Base-by-base conservation (phyloP, 2,888 invertebrate species). In the Rhagonycha fulva region DNA sequence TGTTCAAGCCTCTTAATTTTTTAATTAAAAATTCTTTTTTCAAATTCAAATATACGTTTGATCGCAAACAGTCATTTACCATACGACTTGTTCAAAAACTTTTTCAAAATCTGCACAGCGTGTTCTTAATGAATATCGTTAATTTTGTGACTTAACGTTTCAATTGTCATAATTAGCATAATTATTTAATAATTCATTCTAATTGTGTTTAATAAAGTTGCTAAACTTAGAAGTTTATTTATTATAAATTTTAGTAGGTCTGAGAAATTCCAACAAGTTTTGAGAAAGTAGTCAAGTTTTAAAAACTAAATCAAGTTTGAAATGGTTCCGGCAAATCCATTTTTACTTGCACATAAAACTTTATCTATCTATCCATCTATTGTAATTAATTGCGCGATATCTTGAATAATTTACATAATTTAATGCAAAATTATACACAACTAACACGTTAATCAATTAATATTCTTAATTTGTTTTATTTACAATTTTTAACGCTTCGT, bases 251-350 rank as follows among this genome's bases (percentile, higher is more conserved):
- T 66, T 66, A 66, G 63, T 66, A 66, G 63, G 63, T 66, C 63
- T 66, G 12, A 66, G 63, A 66, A 66, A 66, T 24, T n/a, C 63
- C 63, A 66, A 66, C 63, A 66, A 66, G 63, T 24, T 66, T 47
- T 24, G 63, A 66, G 63, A 66, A 66, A 66, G 63, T 24, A 66
- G 63, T 66, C 47, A 66, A 66, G 26, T 66, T 66, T 24, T 66
- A 66, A 66, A 66, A 66, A 66, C 63, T 66, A 66, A 66, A 66
- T 66, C 63, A 66, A 66, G 63, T 66, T 47, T 66, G 63, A 66
- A 66, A 66, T 26, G 26, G 24, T 66, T 66, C 63, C 63, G 63
- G 63, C 26, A 66, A 47, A 47, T 24, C 63, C 24, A 66, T 23
- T 66, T 66, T 66, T 66, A 24, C 47, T 47, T 47, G n/a, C 47